Evolutionary conservation across 2,113 vertebrate species (phyloP), one percentile per base, ranked within the genome.

Genomic region (Reinhardtius hippoglossoides): DNA sequence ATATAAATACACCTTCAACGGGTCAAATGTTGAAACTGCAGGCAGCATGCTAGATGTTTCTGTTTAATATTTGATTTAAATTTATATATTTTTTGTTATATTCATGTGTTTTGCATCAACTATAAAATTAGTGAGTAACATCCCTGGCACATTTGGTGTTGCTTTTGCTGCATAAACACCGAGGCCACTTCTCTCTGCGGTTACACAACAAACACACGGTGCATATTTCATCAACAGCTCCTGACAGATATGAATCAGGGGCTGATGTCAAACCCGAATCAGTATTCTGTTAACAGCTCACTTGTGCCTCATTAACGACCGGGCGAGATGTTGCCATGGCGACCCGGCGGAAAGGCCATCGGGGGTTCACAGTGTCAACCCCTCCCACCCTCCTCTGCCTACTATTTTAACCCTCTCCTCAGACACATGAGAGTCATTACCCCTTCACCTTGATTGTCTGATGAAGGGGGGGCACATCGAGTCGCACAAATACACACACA

Each of bases 211-310:
- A 80, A 86, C 56, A 50, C 46, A 8, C 42, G 61, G 57, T 67
- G 74, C 68, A 52, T 61, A 83, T 89, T 82, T 88, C 75, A 89
- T 78, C 77, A 70, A 80, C 86, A 83, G 71, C 77, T 82, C 72
- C 80, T 77, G 82, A 88, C 83, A 81, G 84, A 88, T 78, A 83
- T 50, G 46, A 88, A 72, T 87, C 83, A 59, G 72, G 72, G 79
- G 67, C 65, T 60, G 78, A 81, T 87, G 89, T 91, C 91, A 80
- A 90, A 89, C 57, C 74, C 57, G 80, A 89, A 92, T 93, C 91
- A 91, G 92, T 90, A 91, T 91, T 91, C 91, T 71, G 83, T 88
- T 90, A 89, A 92, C 89, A 77, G 82, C 89, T 90, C 90, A 88
- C 90, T 90, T 80, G 79, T 83, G 89, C 87, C 90, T 92, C 88